Base-by-base conservation (phyloP, 2,113 vertebrate species). In the Atractosteus spatula region DNA sequence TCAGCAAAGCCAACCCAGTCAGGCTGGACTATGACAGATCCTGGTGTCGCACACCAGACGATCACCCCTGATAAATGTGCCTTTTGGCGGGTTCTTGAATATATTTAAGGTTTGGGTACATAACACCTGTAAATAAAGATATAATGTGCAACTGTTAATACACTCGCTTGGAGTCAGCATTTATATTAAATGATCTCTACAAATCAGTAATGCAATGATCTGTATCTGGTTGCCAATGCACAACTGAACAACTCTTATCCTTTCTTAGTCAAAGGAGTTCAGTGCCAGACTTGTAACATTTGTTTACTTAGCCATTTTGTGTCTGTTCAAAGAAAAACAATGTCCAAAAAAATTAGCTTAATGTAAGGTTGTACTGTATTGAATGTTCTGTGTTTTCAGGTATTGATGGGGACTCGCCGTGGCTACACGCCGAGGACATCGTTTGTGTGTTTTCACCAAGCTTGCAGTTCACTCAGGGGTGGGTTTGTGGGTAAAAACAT, bases 161-260 rank as follows among this genome's bases (percentile, higher is more conserved):
- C 87, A 91, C 87, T 85, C 81, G 84, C 86, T 89, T 51, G 12
- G 51, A 64, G 61, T 74, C 86, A 89, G 87, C 88, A 90, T 91
- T 91, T 90, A 91, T 90, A 91, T 91, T 89, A 91, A 91, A 91
- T 91, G 87, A 89, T 88, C 88, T 89, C 86, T 88, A 90, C 79
- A 87, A 84, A 89, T 90, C 86, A 85, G 87, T 82, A 78, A 83
- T 70, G 68, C 72, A 79, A 79, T 79, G 68, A 83, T 87, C 80
- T 80, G 78, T 67, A 84, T 87, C 84, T 89, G 88, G 86, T 89
- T 90, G 87, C 88, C 86, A 91, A 88, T 87, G 86, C 89, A 89
- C 86, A 91, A 86, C 85, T 74, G 59, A 74, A 54, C 13, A 63
- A 55, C 51, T 56, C 73, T 90, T 88, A 89, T 87, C 88, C 88